phyloP scores from a whole-genome alignment of 2,113 vertebrate species.

The Platysternon megacephalum region DNA sequence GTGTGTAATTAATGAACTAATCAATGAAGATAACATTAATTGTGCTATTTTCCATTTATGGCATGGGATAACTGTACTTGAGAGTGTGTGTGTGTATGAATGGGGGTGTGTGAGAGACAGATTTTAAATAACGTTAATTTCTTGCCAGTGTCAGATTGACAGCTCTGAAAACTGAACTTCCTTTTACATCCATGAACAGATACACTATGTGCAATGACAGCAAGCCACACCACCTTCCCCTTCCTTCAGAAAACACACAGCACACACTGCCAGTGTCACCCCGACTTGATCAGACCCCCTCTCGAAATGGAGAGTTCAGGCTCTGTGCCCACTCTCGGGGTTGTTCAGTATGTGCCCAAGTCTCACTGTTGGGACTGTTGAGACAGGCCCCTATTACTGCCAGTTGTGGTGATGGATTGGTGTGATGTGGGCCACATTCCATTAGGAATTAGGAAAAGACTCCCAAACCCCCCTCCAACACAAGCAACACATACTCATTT shows the following conservation, averaged over 20 bases:
- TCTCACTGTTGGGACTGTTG: not conserved
- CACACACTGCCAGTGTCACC: not conserved
- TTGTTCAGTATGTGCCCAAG: fast-evolving
- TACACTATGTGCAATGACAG: not conserved
- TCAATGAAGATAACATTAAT: not conserved
- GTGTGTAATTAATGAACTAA: not conserved
- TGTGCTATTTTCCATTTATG: fast-evolving
- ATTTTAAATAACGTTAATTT: not conserved
- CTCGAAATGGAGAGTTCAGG: not conserved
- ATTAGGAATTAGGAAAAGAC: fast-evolving
- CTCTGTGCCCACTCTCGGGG: not conserved
- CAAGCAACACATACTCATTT: fast-evolving
- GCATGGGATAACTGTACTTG: not conserved
- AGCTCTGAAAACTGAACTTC: not conserved
- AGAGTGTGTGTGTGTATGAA: fast-evolving
- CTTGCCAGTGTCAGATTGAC: not conserved
- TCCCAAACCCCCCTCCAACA: not conserved
- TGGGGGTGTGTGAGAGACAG: fast-evolving
- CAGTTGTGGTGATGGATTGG: not conserved
- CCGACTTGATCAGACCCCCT: fast-evolving
- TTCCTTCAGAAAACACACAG: fast-evolving
- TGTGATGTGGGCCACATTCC: not conserved
- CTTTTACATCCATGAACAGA: not conserved
- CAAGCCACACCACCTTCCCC: not conserved
- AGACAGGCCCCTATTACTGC: not conserved